A percentile compares a stretch with the other conserved stretches of the same genome.
phyloP scores from a whole-genome alignment of 2,113 vertebrate genomes.

The Onychostoma macrolepis region DNA sequence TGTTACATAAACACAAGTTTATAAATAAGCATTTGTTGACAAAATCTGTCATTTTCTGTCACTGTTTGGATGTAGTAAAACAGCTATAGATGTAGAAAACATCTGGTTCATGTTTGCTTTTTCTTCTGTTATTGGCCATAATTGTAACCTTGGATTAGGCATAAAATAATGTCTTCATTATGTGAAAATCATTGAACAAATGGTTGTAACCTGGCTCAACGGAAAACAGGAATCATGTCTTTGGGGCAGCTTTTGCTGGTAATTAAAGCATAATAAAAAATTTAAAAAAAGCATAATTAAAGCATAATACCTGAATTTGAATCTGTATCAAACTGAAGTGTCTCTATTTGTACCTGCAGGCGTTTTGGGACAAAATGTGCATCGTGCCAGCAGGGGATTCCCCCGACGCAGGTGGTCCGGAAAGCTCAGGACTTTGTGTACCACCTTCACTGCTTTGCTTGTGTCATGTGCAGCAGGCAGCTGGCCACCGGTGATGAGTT shows the following conservation, averaged over 20 bases:
- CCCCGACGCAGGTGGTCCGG: constrained; percentile 96
- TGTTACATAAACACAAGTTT: too few relatives aligned
- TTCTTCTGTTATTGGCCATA: too few relatives aligned
- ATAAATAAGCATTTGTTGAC: too few relatives aligned
- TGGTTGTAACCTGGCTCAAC: too few relatives aligned
- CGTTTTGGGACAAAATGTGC: constrained; percentile 99
- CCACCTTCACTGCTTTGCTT: constrained; percentile 97
- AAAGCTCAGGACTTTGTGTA: constrained; percentile 99
- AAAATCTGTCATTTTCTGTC: not conserved
- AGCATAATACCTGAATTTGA: not conserved
- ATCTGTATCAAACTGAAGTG: not conserved
- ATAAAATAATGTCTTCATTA: not conserved
- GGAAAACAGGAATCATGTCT: too few relatives aligned
- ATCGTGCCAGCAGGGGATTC: constrained; percentile 98
- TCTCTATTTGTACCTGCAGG: constrained; percentile 71
- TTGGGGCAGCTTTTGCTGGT: not conserved
- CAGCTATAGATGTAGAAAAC: too few relatives aligned
- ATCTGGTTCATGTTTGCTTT: too few relatives aligned
- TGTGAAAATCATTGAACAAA: not conserved
- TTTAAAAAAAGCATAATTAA: too few relatives aligned
- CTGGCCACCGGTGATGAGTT: constrained; percentile 97
- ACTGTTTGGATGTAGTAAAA: not conserved
- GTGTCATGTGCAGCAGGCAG: constrained; percentile 97
- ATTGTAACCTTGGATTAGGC: not conserved
- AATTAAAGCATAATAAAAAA: not conserved